Evolutionary conservation across 1,140 invertebrate genomes (phyloP), one percentile per base, ranked within the genome.

Genomic region (Trichoplusia ni): DNA sequence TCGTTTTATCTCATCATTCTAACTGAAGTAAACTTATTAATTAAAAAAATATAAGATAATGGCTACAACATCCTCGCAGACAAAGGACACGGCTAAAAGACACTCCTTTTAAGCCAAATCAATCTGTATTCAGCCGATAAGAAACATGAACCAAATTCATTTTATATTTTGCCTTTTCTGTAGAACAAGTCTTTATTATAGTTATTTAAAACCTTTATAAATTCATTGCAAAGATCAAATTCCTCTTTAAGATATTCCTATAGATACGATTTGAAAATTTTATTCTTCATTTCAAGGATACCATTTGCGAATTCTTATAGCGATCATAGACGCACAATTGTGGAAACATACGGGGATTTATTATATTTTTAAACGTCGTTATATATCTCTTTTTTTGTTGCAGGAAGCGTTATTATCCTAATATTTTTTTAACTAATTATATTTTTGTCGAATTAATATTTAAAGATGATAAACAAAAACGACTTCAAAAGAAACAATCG

Each of bases 141-240:
- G n/a, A n/a, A n/a, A n/a, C n/a, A n/a, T n/a, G n/a, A n/a, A n/a
- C n/a, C n/a, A n/a, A n/a, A n/a, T n/a, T n/a, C n/a, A n/a, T n/a
- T n/a, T n/a, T n/a, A n/a, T n/a, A n/a, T n/a, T n/a, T n/a, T n/a
- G n/a, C n/a, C n/a, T n/a, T n/a, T n/a, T n/a, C n/a, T n/a, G n/a
- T n/a, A n/a, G n/a, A n/a, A n/a, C n/a, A n/a, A n/a, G n/a, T n/a
- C n/a, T n/a, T n/a, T n/a, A n/a, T n/a, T n/a, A n/a, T n/a, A n/a
- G n/a, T 35, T 51, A 51, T 51, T 21, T 29, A 35, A 23, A 19
- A 51, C n/a, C 21, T 35, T 16, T 51, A 33, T 35, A 11, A 27
- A 29, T 51, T 51, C 29, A 51, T 23, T 7, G 47, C 31, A 16
- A 35, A 51, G 33, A 35, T 51, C 33, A 51, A 51, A 51, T 33